phyloP scores from a whole-genome alignment of 2,888 invertebrate species.

The Onchidella celtica region DNA sequence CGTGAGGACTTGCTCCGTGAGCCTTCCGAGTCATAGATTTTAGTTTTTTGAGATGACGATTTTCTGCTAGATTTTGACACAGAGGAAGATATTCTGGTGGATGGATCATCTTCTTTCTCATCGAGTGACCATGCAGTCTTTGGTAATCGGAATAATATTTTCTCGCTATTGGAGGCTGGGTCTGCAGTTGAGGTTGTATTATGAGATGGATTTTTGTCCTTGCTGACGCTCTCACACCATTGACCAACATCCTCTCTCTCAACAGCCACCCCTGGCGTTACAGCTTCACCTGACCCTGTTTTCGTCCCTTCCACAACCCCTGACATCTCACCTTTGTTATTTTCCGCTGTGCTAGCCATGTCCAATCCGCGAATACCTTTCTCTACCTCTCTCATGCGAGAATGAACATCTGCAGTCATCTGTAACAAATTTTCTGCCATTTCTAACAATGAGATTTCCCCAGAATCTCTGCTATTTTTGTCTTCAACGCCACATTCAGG shows the following conservation, averaged over 20 bases:
- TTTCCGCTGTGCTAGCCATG: background rate
- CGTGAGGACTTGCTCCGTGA: background rate
- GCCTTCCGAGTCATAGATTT: slow-evolving; percentile 4
- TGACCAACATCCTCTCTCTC: background rate
- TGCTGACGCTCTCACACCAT: background rate
- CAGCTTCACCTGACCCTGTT: background rate
- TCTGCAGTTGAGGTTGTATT: background rate
- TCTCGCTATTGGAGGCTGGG: background rate
- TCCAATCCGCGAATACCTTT: slow-evolving; percentile 1
- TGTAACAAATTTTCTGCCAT: slow-evolving; percentile 69
- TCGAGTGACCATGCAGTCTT: slow-evolving; percentile 29
- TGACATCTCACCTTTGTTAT: background rate
- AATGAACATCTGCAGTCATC: slow-evolving; percentile 64
- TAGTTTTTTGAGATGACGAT: background rate
- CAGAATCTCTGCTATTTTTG: background rate
- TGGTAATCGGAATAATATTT: background rate
- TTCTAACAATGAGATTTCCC: slow-evolving; percentile 61
- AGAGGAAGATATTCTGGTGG: background rate
- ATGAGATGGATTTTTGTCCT: background rate
- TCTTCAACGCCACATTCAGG: too few species aligned
- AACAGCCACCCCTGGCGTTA: background rate
- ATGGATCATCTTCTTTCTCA: background rate
- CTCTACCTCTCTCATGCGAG: slow-evolving; percentile 48
- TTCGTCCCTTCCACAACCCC: background rate
- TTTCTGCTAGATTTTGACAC: background rate